Evolutionary conservation across 1,140 invertebrate genomes (phyloP), one percentile per base, ranked within the genome.

Genomic region (Luehdorfia chinensis): DNA sequence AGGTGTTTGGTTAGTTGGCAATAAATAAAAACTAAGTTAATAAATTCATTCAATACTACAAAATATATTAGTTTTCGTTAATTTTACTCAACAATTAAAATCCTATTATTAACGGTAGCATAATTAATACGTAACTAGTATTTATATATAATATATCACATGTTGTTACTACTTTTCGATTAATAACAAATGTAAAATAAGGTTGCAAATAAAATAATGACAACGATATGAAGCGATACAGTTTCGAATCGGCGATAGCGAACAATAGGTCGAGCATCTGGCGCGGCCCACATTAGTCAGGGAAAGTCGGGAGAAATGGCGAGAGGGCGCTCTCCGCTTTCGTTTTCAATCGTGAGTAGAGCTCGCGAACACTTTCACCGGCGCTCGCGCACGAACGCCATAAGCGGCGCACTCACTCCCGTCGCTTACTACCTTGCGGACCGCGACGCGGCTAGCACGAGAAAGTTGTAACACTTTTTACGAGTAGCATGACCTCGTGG

Each of bases 391-490:
- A 67, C 57, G 54, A 67, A 66, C 55, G 70, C 53, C 72, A 64
- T 60, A 81, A 79, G 75, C 76, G 68, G 52, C 72, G 55, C n/a
- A n/a, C n/a, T 53, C 57, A 67, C 68, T 63, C 56, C 61, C 54
- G 59, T 45, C 70, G 58, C 65, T 66, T 81, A 76, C 66, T 73
- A 66, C 76, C 73, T 84, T 87, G 83, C 78, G 68, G 53, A 66
- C 53, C 72, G 65, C 59, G 58, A 47, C 57, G 50, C 41, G 60
- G 64, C 67, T 67, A 70, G 68, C 66, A 63, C 83, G 87, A 85
- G 87, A 88, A 88, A 88, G 87, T 86, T 70, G 85, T 87, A 86
- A 84, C 84, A 87, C 84, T 86, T 84, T 87, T 84, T 76, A n/a
- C n/a, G n/a, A n/a, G n/a, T n/a, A 75, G 52, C 60, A 60, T 85